A percentile compares a stretch with the other conserved stretches of the same genome.
phyloP scores from a whole-genome alignment of 2,113 vertebrate genomes.

The Diadophis punctatus region DNA sequence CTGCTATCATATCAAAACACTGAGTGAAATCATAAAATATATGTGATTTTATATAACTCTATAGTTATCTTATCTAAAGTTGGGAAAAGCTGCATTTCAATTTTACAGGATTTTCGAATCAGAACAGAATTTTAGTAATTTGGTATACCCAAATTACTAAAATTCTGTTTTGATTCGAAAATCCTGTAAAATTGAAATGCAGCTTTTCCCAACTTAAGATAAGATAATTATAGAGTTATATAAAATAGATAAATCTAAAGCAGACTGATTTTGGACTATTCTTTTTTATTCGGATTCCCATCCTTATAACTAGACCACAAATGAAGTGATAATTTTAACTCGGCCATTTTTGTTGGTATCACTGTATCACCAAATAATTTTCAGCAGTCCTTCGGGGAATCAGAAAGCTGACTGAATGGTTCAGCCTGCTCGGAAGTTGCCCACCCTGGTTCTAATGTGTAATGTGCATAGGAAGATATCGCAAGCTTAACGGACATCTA shows the following conservation, averaged over 20 bases:
- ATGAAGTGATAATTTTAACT: not conserved
- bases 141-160: not conserved
- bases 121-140: no score
- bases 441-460: not conserved
- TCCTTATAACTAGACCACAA: not conserved
- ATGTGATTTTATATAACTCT: no score
- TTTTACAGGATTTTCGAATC: no score
- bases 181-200: not conserved
- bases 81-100: no score
- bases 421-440: not conserved
- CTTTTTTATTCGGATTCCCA: not conserved
- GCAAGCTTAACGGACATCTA: not conserved
- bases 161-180: not conserved
- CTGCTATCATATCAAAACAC: not conserved
- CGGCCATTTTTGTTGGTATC: not conserved
- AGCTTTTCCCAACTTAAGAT: not conserved
- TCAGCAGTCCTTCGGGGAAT: not conserved
- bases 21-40: not conserved
- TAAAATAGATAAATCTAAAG: not conserved
- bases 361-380: not conserved
- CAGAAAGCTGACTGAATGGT: not conserved
- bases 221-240: not conserved
- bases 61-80: no score
- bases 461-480: not conserved
- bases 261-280: not conserved